Evolutionary conservation across 2,888 invertebrate species (phyloP).

Genomic region (Camponotus fellah): DNA sequence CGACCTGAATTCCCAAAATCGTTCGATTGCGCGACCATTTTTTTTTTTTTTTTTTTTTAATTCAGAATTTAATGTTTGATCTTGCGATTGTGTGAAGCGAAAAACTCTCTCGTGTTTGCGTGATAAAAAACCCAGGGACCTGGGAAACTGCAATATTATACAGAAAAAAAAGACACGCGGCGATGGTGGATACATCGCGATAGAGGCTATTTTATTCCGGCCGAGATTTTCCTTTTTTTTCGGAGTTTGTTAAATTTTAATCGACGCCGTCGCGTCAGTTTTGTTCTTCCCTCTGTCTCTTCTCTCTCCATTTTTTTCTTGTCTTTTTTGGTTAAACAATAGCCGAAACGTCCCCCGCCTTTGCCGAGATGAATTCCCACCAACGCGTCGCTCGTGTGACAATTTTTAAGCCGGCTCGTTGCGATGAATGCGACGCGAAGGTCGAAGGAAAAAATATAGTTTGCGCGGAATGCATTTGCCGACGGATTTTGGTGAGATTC

Average conservation of each 20-base stretch:
- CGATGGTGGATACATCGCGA: background rate
- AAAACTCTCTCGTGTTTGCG: constrained; percentile 7
- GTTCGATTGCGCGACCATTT: constrained; percentile 23
- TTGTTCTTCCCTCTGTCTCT: background rate
- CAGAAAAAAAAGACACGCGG: background rate
- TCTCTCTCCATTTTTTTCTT: background rate
- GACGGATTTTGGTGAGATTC: constrained; percentile 3
- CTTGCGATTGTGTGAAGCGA: constrained; percentile 26
- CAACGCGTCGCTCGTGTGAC: constrained; percentile 30
- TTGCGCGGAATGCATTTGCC: background rate
- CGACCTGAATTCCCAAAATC: constrained; percentile 65
- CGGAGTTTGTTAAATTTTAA: constrained; percentile 54
- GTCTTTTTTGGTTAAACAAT: constrained; percentile 20
- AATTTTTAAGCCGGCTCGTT: constrained; percentile 39
- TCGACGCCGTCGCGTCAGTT: constrained; percentile 23
- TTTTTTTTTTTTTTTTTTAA: constrained; percentile 62
- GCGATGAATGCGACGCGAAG: constrained; percentile 15
- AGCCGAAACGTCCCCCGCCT: background rate
- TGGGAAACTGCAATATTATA: constrained; percentile 35
- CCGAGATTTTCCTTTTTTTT: constrained; percentile 26
- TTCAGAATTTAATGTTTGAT: constrained; percentile 69
- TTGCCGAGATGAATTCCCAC: constrained; percentile 20
- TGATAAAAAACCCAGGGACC: constrained; percentile 19
- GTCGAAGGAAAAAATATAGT: constrained; percentile 33
- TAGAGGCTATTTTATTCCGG: constrained; percentile 39